These are phyloP conservation scores for Bubo bubo DNA, from an alignment of 2,113 vertebrate species.

Conservation along the genomic window DNA sequence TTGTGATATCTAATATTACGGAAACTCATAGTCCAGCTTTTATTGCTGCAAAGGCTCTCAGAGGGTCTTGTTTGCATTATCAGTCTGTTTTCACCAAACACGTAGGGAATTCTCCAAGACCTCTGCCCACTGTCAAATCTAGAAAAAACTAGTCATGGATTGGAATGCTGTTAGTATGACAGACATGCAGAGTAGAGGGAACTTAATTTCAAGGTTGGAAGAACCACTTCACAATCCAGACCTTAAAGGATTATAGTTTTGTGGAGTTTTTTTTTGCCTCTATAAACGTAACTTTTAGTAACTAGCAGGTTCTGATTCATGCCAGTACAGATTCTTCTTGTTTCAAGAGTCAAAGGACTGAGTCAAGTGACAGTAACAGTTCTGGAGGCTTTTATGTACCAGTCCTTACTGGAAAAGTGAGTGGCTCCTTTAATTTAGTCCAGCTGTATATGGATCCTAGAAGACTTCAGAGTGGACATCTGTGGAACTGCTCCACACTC, in stretches of 20 bases:
- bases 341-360: neutral
- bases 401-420: neutral
- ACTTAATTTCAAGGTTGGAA: neutral
- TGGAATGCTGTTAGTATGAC: neutral
- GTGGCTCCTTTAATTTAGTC: neutral
- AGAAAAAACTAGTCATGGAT: neutral
- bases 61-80: neutral
- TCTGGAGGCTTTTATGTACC: neutral
- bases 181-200: neutral
- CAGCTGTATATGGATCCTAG: neutral
- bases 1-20: neutral
- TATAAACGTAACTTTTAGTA: neutral
- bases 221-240: neutral
- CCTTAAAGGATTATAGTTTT: neutral
- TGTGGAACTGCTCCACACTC: neutral
- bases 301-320: neutral
- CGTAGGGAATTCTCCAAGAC: neutral
- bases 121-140: neutral
- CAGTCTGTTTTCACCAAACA: neutral
- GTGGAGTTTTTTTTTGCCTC: neutral
- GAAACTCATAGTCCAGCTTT: neutral
- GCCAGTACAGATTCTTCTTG: neutral
- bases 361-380: constrained; percentile 16
- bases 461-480: neutral
- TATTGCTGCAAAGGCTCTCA: neutral